Conservation (phyloP, 2,888 invertebrate genomes). For the Eristalis tenax region DNA sequence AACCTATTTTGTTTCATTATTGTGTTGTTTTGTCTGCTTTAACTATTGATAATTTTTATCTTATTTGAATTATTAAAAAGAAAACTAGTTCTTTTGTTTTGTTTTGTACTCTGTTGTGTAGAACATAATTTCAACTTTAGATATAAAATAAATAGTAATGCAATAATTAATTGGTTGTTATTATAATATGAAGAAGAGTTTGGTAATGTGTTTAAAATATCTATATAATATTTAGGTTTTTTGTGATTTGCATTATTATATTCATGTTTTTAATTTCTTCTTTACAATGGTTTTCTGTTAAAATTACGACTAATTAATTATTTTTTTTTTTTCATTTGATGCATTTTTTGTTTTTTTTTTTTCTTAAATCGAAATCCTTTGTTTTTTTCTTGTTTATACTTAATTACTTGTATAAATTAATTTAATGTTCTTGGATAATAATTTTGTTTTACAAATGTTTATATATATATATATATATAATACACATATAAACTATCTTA, state of each 20-base stretch:
- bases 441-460: conserved; percentile 18
- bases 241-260: conserved; percentile 36
- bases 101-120: conserved; percentile 69
- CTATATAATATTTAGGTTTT: conserved; percentile 47
- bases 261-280: conserved; percentile 6
- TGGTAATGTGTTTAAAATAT: conserved; percentile 66
- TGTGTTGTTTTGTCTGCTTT: conserved; percentile 46
- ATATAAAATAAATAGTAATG: conserved; percentile 71
- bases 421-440: conserved; percentile 36
- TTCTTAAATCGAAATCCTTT: conserved; percentile 56
- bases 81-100: conserved; percentile 70
- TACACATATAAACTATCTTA: conserved; percentile 56
- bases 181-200: conserved; percentile 65
- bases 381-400: conserved; percentile 34
- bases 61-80: conserved; percentile 69
- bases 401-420: conserved; percentile 33
- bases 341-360: conserved; percentile 43
- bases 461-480: conserved; percentile 46
- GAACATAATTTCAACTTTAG: conserved; percentile 69
- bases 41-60: conserved; percentile 61
- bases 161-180: conserved; percentile 65
- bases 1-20: conserved; percentile 47
- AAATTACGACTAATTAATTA: conserved; percentile 46
- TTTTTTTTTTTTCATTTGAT: conserved; percentile 36
- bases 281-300: conserved; percentile 49